Base-by-base conservation (phyloP, 2,797 vertebrate genomes). In the Loris lydekkerianus region DNA sequence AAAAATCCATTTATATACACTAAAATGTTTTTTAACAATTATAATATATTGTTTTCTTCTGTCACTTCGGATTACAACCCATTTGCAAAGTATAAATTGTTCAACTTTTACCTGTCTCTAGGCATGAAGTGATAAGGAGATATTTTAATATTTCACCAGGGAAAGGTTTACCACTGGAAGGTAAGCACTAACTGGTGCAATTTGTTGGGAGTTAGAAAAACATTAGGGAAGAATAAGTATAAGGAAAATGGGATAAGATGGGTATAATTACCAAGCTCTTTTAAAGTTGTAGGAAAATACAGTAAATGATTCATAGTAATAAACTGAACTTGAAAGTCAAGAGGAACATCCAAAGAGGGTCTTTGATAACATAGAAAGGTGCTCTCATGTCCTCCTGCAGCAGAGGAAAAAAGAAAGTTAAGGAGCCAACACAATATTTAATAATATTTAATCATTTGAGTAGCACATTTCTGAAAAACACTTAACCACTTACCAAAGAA, bases 21-120 rank as follows among this genome's bases (percentile, higher is more conserved):
- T 92, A 82, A 94, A 94, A 86, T 75, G 5, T 34, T 83, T 96
- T 96, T 97, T 78, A 78, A 69, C 13, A 60, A 70, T 40, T 90
- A 58, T 65, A 83, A 29, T 92, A 73, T 46, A 92, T 56, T 97
- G 46, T 78, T 92, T 58, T 63, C 25, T 29, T 90, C 25, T 89
- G 21, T 17, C 70, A 75, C 76, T 96, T 81, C 20, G 31, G 31
- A 75, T 87, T 75, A 94, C 11, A 87, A 84, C 78, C 31, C 70
- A 90, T 94, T 80, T 92, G 63, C 87, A 72, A 72, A 63, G 6
- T 63, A 67, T 80, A 90, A 95, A 60, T 92, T 72, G 81, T 86
- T 69, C 49, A 95, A 31, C 34, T 61, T 95, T 56, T 77, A 86
- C 15, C 83, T 93, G 58, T 83, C 27, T 73, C 31, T 63, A 63